These are phyloP conservation scores for Drosophila orena DNA, from an alignment of 1,140 invertebrate species.

Conservation along the genomic window DNA sequence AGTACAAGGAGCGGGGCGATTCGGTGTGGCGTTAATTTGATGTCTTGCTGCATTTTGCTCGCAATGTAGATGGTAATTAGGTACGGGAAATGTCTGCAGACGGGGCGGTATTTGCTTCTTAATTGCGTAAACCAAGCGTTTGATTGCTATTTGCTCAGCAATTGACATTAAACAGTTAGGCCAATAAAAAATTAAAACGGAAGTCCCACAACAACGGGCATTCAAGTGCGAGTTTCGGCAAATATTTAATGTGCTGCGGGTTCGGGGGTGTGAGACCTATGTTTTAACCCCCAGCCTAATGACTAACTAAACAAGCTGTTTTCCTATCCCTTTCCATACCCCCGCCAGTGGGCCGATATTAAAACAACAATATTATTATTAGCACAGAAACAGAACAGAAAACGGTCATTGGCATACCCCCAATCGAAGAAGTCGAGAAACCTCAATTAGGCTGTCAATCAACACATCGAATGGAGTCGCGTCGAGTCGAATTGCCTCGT, in stretches of 20 bases:
- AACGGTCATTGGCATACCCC: constrained; percentile 58
- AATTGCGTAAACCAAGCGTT: constrained; percentile 78
- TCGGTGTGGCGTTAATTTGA: constrained; percentile 58
- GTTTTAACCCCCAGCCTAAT: constrained; percentile 30
- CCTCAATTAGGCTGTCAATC: constrained; percentile 82
- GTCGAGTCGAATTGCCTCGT: constrained; percentile 24
- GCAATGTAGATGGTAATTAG: constrained; percentile 78
- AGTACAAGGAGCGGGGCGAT: neutral
- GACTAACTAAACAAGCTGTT: constrained; percentile 52
- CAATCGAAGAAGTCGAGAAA: constrained; percentile 64
- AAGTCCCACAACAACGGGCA: constrained; percentile 33
- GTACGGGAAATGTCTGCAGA: constrained; percentile 19
- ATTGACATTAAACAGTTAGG: constrained; percentile 79
- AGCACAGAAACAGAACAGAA: constrained; percentile 42
- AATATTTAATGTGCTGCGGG: constrained; percentile 65
- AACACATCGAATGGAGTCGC: constrained; percentile 47
- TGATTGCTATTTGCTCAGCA: constrained; percentile 79
- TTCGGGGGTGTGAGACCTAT: neutral
- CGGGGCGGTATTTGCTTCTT: constrained; percentile 56
- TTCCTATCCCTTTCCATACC: neutral
- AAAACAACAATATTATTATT: constrained; percentile 72
- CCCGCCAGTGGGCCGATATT: constrained; percentile 27
- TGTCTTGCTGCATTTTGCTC: constrained; percentile 75
- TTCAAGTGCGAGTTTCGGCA: constrained; percentile 64
- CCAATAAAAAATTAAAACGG: constrained; percentile 79